These are phyloP conservation scores for Panagrolaimus sp. DNA, from an alignment of 1,140 invertebrate genomes.

Conservation along the genomic window DNA sequence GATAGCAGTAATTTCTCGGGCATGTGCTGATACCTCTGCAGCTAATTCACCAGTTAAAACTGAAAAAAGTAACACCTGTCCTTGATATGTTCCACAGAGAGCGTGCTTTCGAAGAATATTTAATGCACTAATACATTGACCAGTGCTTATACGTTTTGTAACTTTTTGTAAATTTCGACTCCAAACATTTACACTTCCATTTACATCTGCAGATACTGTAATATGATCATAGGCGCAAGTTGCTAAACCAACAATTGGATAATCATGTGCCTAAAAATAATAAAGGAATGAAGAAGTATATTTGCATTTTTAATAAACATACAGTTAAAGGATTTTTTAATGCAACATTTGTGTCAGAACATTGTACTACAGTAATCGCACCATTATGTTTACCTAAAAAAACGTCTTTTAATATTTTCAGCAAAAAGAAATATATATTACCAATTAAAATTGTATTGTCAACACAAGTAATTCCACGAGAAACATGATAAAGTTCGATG, in stretches of 20 bases:
- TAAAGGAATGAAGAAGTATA: background rate
- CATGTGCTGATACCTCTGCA: background rate
- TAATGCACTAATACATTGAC: background rate
- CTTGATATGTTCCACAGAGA: background rate
- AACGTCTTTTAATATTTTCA: background rate
- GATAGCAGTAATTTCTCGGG: background rate
- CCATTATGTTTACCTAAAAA: slow-evolving; percentile 1
- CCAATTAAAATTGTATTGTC: background rate
- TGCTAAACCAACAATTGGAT: background rate
- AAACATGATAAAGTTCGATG: background rate
- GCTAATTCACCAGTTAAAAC: background rate
- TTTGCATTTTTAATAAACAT: too few species aligned
- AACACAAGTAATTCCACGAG: slow-evolving; percentile 1
- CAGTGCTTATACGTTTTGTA: background rate
- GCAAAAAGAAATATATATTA: background rate
- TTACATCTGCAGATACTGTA: slow-evolving; percentile 1
- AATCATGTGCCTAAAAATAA: slow-evolving; percentile 7
- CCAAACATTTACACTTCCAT: background rate
- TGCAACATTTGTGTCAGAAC: background rate
- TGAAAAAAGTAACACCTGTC: background rate
- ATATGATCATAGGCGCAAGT: slow-evolving; percentile 1
- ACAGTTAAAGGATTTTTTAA: too few species aligned
- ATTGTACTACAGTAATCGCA: background rate
- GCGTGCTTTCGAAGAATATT: background rate
- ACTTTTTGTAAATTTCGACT: background rate